A percentile compares a stretch with the other conserved stretches of the same genome.
Evolutionary conservation across 92 coral and sea anemone species (phyloP).

Genomic region (Palythoa heliodiscus): DNA sequence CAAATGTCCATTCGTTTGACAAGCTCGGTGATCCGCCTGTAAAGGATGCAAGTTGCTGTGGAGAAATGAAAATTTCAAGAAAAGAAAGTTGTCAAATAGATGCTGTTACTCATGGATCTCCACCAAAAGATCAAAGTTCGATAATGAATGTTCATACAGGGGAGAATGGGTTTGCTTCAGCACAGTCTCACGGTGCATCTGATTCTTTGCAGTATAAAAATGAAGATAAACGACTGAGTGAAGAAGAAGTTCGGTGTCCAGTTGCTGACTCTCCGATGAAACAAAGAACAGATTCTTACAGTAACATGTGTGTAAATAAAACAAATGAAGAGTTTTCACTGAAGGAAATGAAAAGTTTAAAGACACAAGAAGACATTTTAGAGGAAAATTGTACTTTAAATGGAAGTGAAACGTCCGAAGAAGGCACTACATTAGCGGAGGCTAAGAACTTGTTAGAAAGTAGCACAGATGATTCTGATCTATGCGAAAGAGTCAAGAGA

Average conservation of each 20-base stretch:
- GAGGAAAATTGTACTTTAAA: not conserved
- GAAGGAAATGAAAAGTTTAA: not conserved
- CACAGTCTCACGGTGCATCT: not conserved
- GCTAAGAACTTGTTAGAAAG: constrained; percentile 1
- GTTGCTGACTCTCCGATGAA: not conserved
- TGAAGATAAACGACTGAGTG: not conserved
- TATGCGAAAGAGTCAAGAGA: constrained; percentile 55
- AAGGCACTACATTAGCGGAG: not conserved
- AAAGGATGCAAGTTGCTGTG: not conserved
- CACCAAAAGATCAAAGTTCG: not conserved
- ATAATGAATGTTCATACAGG: not conserved
- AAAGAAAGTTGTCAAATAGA: not conserved
- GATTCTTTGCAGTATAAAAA: not conserved
- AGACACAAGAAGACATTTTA: not conserved
- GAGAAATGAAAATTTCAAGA: not conserved
- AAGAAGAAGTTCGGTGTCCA: not conserved
- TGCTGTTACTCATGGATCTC: not conserved
- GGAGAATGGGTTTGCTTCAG: not conserved
- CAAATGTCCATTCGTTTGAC: not conserved
- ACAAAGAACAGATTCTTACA: not conserved
- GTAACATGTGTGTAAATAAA: not conserved
- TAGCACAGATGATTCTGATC: constrained; percentile 37
- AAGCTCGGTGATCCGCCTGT: not conserved
- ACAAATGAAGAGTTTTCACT: not conserved
- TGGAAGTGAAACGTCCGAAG: not conserved